These are phyloP conservation scores for Noctua janthe DNA, from an alignment of 2,888 invertebrate genomes.

Conservation along the genomic window DNA sequence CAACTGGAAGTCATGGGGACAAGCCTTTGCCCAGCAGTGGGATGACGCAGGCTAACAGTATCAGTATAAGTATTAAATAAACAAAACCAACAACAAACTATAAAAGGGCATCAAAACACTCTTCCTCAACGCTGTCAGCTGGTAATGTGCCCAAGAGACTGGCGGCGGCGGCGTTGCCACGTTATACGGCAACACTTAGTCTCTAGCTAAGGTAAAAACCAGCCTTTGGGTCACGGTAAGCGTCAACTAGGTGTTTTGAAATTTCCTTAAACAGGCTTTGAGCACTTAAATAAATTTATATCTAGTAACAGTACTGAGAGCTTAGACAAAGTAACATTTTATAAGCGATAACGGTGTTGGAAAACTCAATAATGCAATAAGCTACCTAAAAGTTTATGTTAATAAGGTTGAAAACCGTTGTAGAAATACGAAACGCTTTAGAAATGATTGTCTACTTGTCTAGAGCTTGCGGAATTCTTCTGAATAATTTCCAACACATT, in stretches of 20 bases:
- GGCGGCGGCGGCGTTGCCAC: not conserved
- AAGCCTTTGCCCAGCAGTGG: too few species aligned
- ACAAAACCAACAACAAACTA: too few species aligned
- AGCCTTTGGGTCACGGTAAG: too few species aligned
- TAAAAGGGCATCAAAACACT: not conserved
- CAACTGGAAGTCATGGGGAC: too few species aligned
- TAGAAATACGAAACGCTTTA: not conserved
- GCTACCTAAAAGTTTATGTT: not conserved
- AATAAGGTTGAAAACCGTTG: not conserved
- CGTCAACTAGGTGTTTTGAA: not conserved
- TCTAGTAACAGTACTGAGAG: not conserved
- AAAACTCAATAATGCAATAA: not conserved
- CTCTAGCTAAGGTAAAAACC: too few species aligned
- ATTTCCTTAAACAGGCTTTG: too few species aligned
- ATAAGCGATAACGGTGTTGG: not conserved
- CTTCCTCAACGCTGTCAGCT: not conserved
- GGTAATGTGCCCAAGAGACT: not conserved
- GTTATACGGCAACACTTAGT: not conserved
- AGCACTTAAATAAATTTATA: too few species aligned
- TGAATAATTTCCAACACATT: conserved; percentile 32
- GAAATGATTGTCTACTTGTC: not conserved
- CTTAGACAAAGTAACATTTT: not conserved
- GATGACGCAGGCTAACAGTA: too few species aligned
- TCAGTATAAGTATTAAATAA: too few species aligned
- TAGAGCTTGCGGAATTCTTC: not conserved